Percentiles rank a stretch among this genome's conserved stretches.
Conservation (phyloP, 1,140 invertebrate species). For the Homarus americanus region DNA sequence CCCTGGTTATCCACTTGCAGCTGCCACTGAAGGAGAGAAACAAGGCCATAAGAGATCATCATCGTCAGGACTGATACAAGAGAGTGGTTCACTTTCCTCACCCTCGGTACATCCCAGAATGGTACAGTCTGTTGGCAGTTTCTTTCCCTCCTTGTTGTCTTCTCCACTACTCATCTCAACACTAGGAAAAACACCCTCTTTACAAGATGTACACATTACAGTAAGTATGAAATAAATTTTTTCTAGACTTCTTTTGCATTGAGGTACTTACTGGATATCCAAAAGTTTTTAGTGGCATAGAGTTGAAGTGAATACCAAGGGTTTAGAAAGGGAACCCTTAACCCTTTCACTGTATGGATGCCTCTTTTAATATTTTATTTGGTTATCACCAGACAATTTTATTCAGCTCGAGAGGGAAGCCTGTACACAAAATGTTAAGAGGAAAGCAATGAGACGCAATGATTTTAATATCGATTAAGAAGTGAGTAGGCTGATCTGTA, state of each 20-base stretch:
- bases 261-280: too few relatives aligned
- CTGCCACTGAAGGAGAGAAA: conserved; percentile 13
- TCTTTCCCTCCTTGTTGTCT: conserved; percentile 21
- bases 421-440: too few relatives aligned
- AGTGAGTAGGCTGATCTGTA: too few relatives aligned
- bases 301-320: too few relatives aligned
- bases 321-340: too few relatives aligned
- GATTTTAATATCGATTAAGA: too few relatives aligned
- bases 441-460: too few relatives aligned
- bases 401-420: too few relatives aligned
- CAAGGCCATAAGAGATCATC: conserved; percentile 41
- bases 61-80: conserved; percentile 25
- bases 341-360: too few relatives aligned
- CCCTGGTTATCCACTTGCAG: not conserved
- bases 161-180: conserved; percentile 18
- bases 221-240: conserved; percentile 23
- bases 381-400: too few relatives aligned
- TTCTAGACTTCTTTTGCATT: not conserved
- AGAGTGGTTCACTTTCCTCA: not conserved
- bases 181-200: conserved; percentile 37
- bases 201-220: conserved; percentile 6
- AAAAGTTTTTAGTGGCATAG: too few relatives aligned
- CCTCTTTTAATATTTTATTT: too few relatives aligned
- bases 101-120: conserved; percentile 21
- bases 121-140: conserved; percentile 48